Evolutionary conservation across 2,113 vertebrate species (phyloP).

Genomic region (Zosterops hypoxanthus): DNA sequence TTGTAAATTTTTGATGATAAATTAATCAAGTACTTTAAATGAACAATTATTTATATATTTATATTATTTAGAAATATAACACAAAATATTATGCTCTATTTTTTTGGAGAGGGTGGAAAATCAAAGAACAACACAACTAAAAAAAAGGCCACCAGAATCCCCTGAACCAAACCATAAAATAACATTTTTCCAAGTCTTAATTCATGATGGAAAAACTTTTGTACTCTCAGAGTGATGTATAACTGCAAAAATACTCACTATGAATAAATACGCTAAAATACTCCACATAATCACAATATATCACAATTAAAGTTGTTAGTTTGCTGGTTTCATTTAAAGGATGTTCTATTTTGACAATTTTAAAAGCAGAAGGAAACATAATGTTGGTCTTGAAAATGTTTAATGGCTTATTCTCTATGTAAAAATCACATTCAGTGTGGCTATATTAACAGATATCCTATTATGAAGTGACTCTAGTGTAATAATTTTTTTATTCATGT

Average conservation of each 20-base stretch:
- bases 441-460: background rate
- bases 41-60: background rate
- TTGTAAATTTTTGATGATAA: background rate
- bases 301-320: background rate
- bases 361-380: background rate
- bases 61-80: background rate
- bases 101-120: background rate
- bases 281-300: background rate
- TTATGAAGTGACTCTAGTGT: background rate
- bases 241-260: background rate
- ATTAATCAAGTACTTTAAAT: background rate
- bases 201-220: background rate
- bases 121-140: background rate
- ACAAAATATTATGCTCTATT: background rate
- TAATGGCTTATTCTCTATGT: background rate
- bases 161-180: accelerated
- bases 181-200: background rate
- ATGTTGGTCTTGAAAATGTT: background rate
- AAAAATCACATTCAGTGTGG: background rate
- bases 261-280: background rate
- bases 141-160: accelerated
- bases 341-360: background rate
- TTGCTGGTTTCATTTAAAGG: background rate
- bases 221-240: background rate
- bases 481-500: constrained; percentile 48